Base-by-base conservation (phyloP, 1,140 invertebrate genomes). In the Adoxophyes honmai region DNA sequence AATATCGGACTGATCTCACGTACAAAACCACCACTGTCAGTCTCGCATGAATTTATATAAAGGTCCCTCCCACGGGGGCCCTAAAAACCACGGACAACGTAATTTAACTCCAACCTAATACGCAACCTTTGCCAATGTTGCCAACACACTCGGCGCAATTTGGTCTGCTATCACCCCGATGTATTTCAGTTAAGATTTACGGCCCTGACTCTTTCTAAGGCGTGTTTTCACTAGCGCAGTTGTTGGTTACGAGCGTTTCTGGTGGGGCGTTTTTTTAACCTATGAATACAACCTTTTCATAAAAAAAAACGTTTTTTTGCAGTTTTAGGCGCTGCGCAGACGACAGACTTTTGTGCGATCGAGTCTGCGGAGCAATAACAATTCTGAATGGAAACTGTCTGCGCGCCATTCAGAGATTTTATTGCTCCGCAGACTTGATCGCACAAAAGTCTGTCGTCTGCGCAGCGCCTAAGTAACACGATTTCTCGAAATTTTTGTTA, bases 131-230 rank as follows among this genome's bases (percentile, higher is more conserved):
- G 57, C 36, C 61, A 61, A 59, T 70, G 73, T 70, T 61, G 64
- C 68, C 68, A 73, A 48, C 42, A 28, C n/a, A 44, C 39, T 44
- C 13, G n/a, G 42, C 42, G 42, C 71, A 76, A 77, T 80, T 81
- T 73, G 62, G 75, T 66, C 62, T 56, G 71, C 73, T 73, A 74
- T 80, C 78, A 72, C 68, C 60, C 64, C 62, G 61, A 59, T 69
- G 63, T 72, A 76, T 81, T 81, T 68, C 51, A 48, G 36, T 58
- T 52, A 56, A 65, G 71, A 86, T 86, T 86, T 86, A 83, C 75
- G 52, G 61, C 64, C 37, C 67, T 59, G 78, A 78, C 68, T 79
- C 75, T 74, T 71, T 79, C 70, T 70, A 28, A 28, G 18, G 21
- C 9, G 18, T 33, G 11, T 48, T 48, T 28, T n/a, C 7, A 18